A percentile compares a stretch with the other conserved stretches of the same genome.
Conservation (phyloP, 2,888 invertebrate genomes). For the Sisyra nigra region DNA sequence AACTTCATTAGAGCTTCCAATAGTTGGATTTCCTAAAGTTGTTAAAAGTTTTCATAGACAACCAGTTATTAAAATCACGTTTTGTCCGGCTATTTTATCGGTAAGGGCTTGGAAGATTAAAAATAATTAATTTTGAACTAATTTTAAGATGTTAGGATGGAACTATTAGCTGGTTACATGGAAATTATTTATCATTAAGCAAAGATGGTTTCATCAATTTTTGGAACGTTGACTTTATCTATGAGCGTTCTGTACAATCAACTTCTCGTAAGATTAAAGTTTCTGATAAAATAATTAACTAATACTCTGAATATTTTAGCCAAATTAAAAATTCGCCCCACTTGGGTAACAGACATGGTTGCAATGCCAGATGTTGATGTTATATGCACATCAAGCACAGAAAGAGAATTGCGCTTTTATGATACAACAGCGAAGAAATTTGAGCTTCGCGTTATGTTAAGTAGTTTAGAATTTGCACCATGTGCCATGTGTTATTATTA, state of each 20-base stretch:
- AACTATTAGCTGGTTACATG: conserved; percentile 39
- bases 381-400: conserved; percentile 59
- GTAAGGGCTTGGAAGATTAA: conserved; percentile 19
- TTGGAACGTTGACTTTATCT: conserved; percentile 57
- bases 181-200: conserved; percentile 58
- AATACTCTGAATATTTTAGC: conserved; percentile 24
- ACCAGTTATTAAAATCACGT: conserved; percentile 44
- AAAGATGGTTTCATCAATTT: conserved; percentile 62
- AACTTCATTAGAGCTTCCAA: conserved; percentile 43
- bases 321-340: conserved; percentile 40
- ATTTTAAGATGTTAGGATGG: conserved; percentile 26
- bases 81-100: conserved; percentile 40
- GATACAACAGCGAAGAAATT: conserved; percentile 61
- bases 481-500: conserved; percentile 44
- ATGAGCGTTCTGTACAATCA: conserved; percentile 43
- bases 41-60: conserved; percentile 53
- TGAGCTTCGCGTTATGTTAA: conserved; percentile 50
- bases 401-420: conserved; percentile 65
- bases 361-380: conserved; percentile 63
- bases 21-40: conserved; percentile 38
- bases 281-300: background rate
- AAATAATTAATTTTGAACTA: background rate
- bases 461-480: conserved; percentile 43
- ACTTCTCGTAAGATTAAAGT: conserved; percentile 36
- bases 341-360: conserved; percentile 59